These are phyloP conservation scores for Cataglyphis altisquamis DNA, from an alignment of 2,888 invertebrate species.

Conservation along the genomic window DNA sequence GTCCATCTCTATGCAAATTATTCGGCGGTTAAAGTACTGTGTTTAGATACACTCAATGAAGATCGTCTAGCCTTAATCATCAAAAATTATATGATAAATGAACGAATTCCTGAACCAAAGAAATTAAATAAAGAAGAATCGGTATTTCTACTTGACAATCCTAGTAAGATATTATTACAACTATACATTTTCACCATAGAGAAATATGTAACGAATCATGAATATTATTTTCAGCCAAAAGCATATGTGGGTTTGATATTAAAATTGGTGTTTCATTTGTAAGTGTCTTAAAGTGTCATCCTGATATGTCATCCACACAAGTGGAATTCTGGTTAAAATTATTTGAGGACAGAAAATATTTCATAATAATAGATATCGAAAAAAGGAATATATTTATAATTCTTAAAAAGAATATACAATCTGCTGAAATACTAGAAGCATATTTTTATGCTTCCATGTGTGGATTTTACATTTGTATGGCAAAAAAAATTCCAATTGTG, in stretches of 20 bases:
- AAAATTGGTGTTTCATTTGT: slow-evolving; percentile 88
- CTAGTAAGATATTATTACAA: slow-evolving; percentile 71
- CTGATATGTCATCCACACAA: slow-evolving; percentile 78
- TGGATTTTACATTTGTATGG: slow-evolving; percentile 86
- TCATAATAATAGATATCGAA: slow-evolving; percentile 87
- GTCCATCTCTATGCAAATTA: slow-evolving; percentile 96
- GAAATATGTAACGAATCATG: background rate
- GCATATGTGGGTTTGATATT: slow-evolving; percentile 89
- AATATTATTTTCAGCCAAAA: slow-evolving; percentile 87
- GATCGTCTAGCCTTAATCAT: slow-evolving; percentile 91
- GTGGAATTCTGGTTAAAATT: slow-evolving; percentile 85
- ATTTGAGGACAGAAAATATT: slow-evolving; percentile 87
- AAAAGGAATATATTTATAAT: slow-evolving; percentile 87
- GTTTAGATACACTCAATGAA: slow-evolving; percentile 93
- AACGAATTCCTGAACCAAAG: slow-evolving; percentile 89
- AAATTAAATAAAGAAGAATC: slow-evolving; percentile 92
- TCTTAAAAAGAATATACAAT: slow-evolving; percentile 87
- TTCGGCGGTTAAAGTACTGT: slow-evolving; percentile 93
- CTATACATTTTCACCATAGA: background rate
- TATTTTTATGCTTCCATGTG: slow-evolving; percentile 91
- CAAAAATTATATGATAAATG: slow-evolving; percentile 89
- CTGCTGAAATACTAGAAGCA: slow-evolving; percentile 89
- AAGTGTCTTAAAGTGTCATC: slow-evolving; percentile 77
- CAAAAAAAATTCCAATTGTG: slow-evolving; percentile 70
- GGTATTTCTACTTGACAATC: slow-evolving; percentile 88